Conservation (phyloP, 2,888 invertebrate species). For the Amblyteles armatorius region DNA sequence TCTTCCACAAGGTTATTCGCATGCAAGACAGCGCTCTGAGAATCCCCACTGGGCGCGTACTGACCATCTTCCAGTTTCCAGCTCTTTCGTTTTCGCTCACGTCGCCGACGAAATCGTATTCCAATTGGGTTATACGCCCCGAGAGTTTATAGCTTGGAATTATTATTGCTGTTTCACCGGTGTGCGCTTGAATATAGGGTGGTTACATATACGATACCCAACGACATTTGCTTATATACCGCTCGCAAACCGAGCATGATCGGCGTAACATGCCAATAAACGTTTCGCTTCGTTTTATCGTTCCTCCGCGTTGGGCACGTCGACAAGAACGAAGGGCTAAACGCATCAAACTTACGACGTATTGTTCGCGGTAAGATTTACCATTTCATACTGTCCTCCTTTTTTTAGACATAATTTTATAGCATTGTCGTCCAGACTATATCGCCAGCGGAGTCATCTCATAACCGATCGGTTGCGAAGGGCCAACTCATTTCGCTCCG, state of each 20-base stretch:
- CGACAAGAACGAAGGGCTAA: slow-evolving; percentile 23
- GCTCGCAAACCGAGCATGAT: slow-evolving; percentile 59
- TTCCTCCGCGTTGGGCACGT: slow-evolving; percentile 66
- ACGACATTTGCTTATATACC: slow-evolving; percentile 5
- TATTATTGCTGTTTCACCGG: slow-evolving; percentile 64
- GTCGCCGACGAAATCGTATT: slow-evolving; percentile 66
- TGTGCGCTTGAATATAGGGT: slow-evolving; percentile 30
- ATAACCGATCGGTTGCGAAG: slow-evolving; percentile 59
- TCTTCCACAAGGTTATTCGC: slow-evolving; percentile 48
- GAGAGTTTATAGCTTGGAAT: slow-evolving; percentile 64
- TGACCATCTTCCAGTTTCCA: slow-evolving; percentile 45
- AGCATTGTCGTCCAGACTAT: background rate
- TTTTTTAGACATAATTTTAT: slow-evolving; percentile 30
- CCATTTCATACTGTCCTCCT: slow-evolving; percentile 5
- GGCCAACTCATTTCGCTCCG: slow-evolving; percentile 54
- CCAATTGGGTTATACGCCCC: slow-evolving; percentile 66
- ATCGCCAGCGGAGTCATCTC: slow-evolving; percentile 49
- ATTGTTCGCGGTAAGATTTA: background rate
- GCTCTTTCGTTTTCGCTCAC: slow-evolving; percentile 54
- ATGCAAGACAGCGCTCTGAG: slow-evolving; percentile 51
- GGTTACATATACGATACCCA: slow-evolving; percentile 19
- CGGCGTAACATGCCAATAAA: slow-evolving; percentile 73
- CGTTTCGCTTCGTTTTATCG: slow-evolving; percentile 72
- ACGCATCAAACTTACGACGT: slow-evolving; percentile 4
- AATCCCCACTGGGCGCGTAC: slow-evolving; percentile 35